These are phyloP conservation scores for Clitarchus hookeri DNA, from an alignment of 2,888 invertebrate species.

Conservation along the genomic window DNA sequence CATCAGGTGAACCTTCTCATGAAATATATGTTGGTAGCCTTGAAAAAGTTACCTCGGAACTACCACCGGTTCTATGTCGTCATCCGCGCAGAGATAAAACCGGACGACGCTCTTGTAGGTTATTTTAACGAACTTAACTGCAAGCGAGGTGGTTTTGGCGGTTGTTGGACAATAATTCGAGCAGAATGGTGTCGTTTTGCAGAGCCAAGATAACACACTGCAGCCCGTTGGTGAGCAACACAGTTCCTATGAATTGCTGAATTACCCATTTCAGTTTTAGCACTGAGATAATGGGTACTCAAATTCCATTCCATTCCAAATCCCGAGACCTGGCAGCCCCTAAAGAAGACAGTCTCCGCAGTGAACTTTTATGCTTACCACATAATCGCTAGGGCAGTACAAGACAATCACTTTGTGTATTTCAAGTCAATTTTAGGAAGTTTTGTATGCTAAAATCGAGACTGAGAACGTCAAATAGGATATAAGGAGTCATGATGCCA, in stretches of 20 bases:
- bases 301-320: conserved; percentile 35
- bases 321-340: conserved; percentile 31
- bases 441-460: conserved; percentile 45
- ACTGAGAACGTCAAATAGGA: no score
- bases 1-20: no score
- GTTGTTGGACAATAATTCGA: conserved; percentile 5
- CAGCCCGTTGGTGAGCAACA: no score
- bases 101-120: not conserved
- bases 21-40: no score
- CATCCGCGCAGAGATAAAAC: not conserved
- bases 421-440: conserved; percentile 47
- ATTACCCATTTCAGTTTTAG: conserved; percentile 47
- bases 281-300: conserved; percentile 42
- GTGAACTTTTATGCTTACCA: conserved; percentile 44
- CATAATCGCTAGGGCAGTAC: conserved; percentile 40
- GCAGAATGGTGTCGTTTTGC: conserved; percentile 47
- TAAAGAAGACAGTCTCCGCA: conserved; percentile 31
- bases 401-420: conserved; percentile 36
- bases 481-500: no score
- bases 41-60: no score
- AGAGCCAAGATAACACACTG: conserved; percentile 35
- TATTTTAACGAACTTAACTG: conserved; percentile 32
- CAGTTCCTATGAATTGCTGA: conserved; percentile 46
- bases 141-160: conserved; percentile 34
- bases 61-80: not conserved